Percentiles rank a stretch among this genome's conserved stretches.
Evolutionary conservation across 2,113 vertebrate genomes (phyloP).

Genomic region (Oreocharis arfaki): DNA sequence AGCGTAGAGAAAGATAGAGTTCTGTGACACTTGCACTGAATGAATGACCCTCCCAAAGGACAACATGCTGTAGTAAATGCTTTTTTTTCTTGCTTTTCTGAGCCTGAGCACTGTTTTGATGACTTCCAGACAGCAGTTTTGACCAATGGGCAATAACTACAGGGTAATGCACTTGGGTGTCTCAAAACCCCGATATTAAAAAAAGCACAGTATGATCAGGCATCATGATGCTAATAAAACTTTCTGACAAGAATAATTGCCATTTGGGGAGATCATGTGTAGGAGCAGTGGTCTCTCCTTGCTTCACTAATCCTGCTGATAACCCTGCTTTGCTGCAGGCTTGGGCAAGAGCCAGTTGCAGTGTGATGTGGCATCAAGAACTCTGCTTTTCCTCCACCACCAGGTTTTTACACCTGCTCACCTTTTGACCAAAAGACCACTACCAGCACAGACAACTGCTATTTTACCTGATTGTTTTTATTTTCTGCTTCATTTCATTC

Average conservation of each 20-base stretch:
- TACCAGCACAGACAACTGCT: neutral
- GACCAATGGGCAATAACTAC: neutral
- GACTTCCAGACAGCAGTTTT: neutral
- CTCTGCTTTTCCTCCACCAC: neutral
- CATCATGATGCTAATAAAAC: neutral
- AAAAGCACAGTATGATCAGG: neutral
- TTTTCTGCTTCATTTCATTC: neutral
- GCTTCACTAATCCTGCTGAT: neutral
- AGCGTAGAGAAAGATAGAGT: neutral
- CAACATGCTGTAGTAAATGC: neutral
- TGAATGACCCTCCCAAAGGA: neutral
- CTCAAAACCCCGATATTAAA: neutral
- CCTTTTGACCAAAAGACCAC: neutral
- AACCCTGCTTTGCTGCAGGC: neutral
- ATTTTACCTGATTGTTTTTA: neutral
- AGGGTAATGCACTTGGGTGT: neutral
- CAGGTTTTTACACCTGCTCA: neutral
- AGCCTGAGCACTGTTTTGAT: neutral
- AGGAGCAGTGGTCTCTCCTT: neutral
- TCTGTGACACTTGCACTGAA: neutral
- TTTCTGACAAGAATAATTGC: neutral
- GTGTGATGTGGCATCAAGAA: neutral
- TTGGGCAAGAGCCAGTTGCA: neutral
- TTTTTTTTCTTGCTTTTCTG: fast-evolving
- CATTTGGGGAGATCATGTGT: neutral